Base-by-base conservation (phyloP, 2,888 invertebrate species). In the Trichacis sp. region DNA sequence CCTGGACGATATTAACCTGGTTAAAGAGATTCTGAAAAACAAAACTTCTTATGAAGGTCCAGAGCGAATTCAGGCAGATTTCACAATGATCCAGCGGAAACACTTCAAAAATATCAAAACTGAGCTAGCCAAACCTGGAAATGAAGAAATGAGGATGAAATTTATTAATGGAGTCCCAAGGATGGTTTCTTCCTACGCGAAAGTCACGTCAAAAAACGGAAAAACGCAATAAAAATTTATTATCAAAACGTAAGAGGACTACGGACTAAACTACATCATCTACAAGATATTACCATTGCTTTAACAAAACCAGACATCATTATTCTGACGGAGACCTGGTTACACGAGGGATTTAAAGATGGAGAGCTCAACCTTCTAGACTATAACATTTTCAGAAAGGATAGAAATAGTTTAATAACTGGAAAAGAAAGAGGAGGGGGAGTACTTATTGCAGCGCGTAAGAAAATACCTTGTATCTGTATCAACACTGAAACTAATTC, bases 311-410 rank as follows among this genome's bases (percentile, higher is more conserved):
- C 17, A 20, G 57, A 58, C 20, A 18, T 63, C 11, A 24, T 63
- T 1, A 19, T 58, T 1, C 43, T 63, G 1, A 57, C 57, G 0
- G 63, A 63, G n/a, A 63, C 57, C 2, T 63, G 53, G 53, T 29
- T 63, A 4, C 53, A 63, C 33, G 14, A 24, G 1, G 63, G 49
- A 5, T 57, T 63, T 11, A 15, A 5, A 2, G 46, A 63, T 45
- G 42, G 9, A 1, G 63, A 63, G 43, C 50, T 63, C 0, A 50
- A 46, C 12, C 12, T 58, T 0, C 5, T 2, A 0, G 2, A n/a
- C 2, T 58, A 53, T 9, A 18, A 29, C 15, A 40, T 63, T 0
- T 49, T 17, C 18, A 24, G 57, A 12, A 15, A 17, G 1, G 63
- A 63, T 18, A 36, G 53, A 15, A 20, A 33, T 6, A 3, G 4